Conservation (phyloP, 2,888 invertebrate species). For the Busseola fusca region DNA sequence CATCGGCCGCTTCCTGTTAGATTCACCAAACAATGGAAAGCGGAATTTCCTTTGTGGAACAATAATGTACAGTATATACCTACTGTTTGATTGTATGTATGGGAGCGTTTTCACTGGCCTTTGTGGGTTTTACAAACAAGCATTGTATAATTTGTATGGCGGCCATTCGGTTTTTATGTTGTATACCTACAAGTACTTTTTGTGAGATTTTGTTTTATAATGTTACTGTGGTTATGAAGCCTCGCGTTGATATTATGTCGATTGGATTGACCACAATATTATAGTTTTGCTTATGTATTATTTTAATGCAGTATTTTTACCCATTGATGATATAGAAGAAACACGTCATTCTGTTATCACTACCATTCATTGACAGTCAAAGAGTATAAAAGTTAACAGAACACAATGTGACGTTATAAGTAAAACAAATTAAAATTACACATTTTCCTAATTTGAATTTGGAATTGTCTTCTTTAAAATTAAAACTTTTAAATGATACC, state of each 20-base stretch:
- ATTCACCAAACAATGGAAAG: conserved; percentile 71
- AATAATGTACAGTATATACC: conserved; percentile 67
- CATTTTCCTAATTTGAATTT: no score
- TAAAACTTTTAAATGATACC: no score
- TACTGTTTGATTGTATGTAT: conserved; percentile 57
- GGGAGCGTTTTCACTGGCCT: conserved; percentile 81
- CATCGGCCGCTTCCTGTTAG: conserved; percentile 63
- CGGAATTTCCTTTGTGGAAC: conserved; percentile 76
- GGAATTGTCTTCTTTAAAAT: no score
- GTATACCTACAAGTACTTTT: conserved; percentile 22
- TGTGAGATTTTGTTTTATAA: conserved; percentile 35
- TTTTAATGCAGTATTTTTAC: conserved; percentile 9
- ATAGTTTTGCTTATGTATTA: background rate
- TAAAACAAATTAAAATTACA: no score
- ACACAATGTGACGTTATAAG: no score
- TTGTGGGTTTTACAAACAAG: conserved; percentile 52
- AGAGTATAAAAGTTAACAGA: no score
- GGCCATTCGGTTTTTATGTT: conserved; percentile 35
- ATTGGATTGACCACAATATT: conserved; percentile 26
- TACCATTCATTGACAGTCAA: no score
- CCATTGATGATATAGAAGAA: background rate
- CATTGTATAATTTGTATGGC: conserved; percentile 40
- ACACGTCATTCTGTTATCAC: no score
- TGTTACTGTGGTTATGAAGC: conserved; percentile 23
- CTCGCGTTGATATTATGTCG: conserved; percentile 23